Base-by-base conservation (phyloP, 2,797 vertebrate genomes). In the Ambastaia sidthimunki region DNA sequence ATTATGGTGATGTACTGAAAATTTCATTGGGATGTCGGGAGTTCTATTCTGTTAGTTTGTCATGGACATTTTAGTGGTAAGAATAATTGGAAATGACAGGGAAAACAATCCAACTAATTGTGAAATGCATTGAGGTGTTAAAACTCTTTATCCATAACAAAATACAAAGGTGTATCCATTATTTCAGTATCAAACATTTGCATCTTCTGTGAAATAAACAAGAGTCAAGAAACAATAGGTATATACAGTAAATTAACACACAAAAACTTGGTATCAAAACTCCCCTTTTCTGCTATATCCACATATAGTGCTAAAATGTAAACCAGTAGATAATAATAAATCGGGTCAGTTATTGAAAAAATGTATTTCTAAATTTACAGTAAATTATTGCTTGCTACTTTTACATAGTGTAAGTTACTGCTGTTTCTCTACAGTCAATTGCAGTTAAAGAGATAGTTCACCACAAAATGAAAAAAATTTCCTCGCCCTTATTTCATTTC, bases 51-150 rank as follows among this genome's bases (percentile, higher is more conserved):
- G 70, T 67, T 68, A 91, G 80, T 93, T 93, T 75, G 91, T 91
- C 90, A 90, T 3, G 76, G 89, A 77, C 78, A 34, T 89, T 88
- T 81, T 71, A 87, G 80, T 80, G 67, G 62, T 71, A 76, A 83
- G 85, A 59, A 84, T 89, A 92, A 93, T 92, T 77, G 84, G 86
- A 92, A 89, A 89, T 85, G 91, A 92, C 90, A 88, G 88, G 87
- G 87, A 89, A 92, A 92, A 89, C 86, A 88, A 89, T 85, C 87
- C 74, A 52, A 67, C 52, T 89, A 85, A 92, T 92, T 91, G 83
- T 83, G 55, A 85, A 83, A 88, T 59, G 88, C 92, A 85, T 71
- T 69, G 89, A 91, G 60, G 90, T 88, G 92, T 88, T 89, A 74
- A 91, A 89, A 89, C 80, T 87, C 83, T 89, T 91, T 86, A 87